These are phyloP conservation scores for Hippocampus barbouri DNA, from an alignment of 2,113 vertebrate genomes.

Conservation along the genomic window DNA sequence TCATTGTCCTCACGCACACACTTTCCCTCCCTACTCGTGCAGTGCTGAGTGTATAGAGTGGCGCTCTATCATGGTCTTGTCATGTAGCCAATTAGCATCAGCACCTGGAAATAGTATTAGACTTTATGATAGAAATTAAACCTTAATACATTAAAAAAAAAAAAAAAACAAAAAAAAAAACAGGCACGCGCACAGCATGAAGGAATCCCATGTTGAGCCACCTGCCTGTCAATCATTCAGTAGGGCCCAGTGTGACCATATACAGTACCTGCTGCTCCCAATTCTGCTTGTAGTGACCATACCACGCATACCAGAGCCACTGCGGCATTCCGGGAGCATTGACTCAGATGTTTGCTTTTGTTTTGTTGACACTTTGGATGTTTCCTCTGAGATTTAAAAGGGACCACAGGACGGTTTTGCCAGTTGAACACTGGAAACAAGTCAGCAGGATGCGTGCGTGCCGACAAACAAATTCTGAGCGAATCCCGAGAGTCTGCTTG, in stretches of 20 bases:
- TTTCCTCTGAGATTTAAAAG: conserved; percentile 32
- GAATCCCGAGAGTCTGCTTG: neutral
- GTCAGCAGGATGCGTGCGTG: conserved; percentile 1
- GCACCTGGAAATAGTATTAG: neutral
- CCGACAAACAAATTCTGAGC: neutral
- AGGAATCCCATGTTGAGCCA: conserved; percentile 45
- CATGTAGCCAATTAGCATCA: conserved; percentile 24
- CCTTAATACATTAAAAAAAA: neutral
- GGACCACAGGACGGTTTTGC: conserved; percentile 23
- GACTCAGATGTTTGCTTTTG: conserved; percentile 52
- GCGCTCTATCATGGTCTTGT: conserved; percentile 37
- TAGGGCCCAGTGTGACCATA: conserved; percentile 22
- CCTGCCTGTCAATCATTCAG: conserved; percentile 60
- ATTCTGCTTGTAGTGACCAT: conserved; percentile 50
- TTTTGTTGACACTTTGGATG: conserved; percentile 28
- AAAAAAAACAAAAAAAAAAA: conserved; percentile 12
- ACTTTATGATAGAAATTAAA: neutral
- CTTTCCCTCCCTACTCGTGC: conserved; percentile 11
- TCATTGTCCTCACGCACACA: neutral
- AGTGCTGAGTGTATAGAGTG: conserved; percentile 44
- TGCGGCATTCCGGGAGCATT: conserved; percentile 62
- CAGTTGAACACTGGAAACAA: neutral
- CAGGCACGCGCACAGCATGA: conserved; percentile 22
- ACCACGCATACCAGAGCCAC: conserved; percentile 57
- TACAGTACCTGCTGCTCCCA: conserved; percentile 47